Conservation (phyloP, 1,140 invertebrate species). For the Ceratina calcarata region DNA sequence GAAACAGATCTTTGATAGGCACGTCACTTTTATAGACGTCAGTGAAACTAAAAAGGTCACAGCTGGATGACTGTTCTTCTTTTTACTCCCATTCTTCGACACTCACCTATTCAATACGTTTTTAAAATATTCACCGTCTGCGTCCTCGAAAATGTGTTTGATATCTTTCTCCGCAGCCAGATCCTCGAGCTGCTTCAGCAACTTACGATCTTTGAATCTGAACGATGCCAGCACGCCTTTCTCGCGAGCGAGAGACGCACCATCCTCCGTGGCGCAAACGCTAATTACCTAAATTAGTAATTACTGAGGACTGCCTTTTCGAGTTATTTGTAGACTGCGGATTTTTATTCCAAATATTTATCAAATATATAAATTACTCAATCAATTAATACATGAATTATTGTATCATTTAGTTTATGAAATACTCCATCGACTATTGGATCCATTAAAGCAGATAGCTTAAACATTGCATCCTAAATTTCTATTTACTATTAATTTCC, state of each 20-base stretch:
- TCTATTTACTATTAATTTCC: too few species aligned
- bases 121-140: conserved; percentile 82
- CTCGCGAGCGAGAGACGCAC: conserved; percentile 80
- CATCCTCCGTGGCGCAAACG: conserved; percentile 82
- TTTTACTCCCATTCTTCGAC: background rate
- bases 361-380: background rate
- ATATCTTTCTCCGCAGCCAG: conserved; percentile 82
- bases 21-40: conserved; percentile 68
- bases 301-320: background rate
- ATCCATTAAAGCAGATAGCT: too few species aligned
- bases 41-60: conserved; percentile 72
- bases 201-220: conserved; percentile 80
- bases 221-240: conserved; percentile 84
- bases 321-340: too few species aligned
- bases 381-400: too few species aligned
- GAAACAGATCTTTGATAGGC: conserved; percentile 66
- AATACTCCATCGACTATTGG: too few species aligned
- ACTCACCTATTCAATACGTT: conserved; percentile 81
- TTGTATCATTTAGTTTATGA: too few species aligned
- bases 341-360: background rate
- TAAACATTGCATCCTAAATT: too few species aligned
- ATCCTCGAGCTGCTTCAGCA: conserved; percentile 80
- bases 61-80: conserved; percentile 11
- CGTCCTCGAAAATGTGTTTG: conserved; percentile 82
- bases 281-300: conserved; percentile 81